phyloP scores from a whole-genome alignment of 2,113 vertebrate genomes.

The Calidris pugnax region DNA sequence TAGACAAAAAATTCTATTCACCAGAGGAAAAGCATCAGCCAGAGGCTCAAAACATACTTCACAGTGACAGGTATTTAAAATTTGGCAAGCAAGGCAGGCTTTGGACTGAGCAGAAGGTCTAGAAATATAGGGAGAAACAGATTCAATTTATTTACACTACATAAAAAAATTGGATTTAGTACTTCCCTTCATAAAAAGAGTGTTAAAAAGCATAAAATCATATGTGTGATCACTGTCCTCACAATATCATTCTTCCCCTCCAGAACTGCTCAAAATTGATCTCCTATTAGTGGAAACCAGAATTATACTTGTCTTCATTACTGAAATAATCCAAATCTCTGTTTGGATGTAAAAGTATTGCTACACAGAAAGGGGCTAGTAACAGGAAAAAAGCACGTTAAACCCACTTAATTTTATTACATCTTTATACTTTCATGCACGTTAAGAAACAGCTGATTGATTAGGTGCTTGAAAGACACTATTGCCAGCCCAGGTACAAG shows the following conservation, averaged over 20 bases:
- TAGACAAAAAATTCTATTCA: slow-evolving; percentile 24
- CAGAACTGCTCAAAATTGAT: not conserved
- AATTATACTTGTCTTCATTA: not conserved
- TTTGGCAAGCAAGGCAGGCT: slow-evolving; percentile 6
- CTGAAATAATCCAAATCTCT: not conserved
- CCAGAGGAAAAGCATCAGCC: not conserved
- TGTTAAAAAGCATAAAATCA: not conserved
- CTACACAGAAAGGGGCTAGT: no score
- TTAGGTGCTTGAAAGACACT: not conserved
- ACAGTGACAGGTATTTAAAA: slow-evolving; percentile 39
- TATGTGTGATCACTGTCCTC: not conserved
- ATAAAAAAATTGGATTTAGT: not conserved
- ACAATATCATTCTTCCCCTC: not conserved
- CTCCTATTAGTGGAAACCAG: not conserved
- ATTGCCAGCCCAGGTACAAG: not conserved
- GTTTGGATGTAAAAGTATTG: not conserved
- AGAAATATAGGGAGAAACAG: not conserved
- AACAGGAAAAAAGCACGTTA: not conserved
- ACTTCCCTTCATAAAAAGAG: not conserved
- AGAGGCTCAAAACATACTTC: not conserved
- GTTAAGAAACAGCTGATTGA: not conserved
- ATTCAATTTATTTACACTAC: not conserved
- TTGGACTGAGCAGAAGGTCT: not conserved
- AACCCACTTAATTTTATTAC: not conserved
- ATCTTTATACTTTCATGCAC: not conserved